phyloP scores from a whole-genome alignment of 30 jellyfish, hydroid and myxozoan genomes.

The Aurelia sp. region DNA sequence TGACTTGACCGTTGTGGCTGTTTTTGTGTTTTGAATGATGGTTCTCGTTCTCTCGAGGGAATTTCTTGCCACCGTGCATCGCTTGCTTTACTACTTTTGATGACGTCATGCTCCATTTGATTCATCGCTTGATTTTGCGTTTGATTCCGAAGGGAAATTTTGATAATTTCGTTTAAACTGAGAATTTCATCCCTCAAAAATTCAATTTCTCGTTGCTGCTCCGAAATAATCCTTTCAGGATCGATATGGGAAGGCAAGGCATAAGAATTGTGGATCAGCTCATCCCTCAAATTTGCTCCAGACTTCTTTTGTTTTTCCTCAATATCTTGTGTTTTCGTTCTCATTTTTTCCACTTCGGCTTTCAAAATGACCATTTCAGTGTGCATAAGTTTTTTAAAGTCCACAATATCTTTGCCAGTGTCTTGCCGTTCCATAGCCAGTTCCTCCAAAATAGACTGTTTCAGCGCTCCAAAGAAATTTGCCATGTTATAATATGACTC shows the following conservation, averaged over 20 bases:
- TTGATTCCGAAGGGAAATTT: too few species aligned
- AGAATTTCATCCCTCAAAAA: slow-evolving; percentile 35
- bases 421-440: slow-evolving; percentile 16
- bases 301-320: too few species aligned
- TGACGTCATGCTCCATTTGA: slow-evolving; percentile 32
- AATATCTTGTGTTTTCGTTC: too few species aligned
- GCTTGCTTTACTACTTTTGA: slow-evolving; percentile 12
- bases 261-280: too few species aligned
- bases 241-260: too few species aligned
- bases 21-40: not conserved
- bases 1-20: slow-evolving; percentile 3
- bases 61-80: slow-evolving; percentile 3
- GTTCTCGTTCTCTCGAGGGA: not conserved
- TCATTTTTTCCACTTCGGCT: too few species aligned
- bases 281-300: too few species aligned
- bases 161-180: slow-evolving; percentile 19
- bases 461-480: slow-evolving; percentile 37
- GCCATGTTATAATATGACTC: slow-evolving; percentile 32
- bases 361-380: slow-evolving; percentile 4
- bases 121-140: not conserved
- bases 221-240: slow-evolving; percentile 16
- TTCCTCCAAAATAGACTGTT: slow-evolving; percentile 27
- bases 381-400: slow-evolving; percentile 21
- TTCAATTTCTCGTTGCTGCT: slow-evolving; percentile 38
- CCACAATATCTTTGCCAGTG: slow-evolving; percentile 27